These are phyloP conservation scores for Caenorhabditis inopinata DNA, from an alignment of 1,140 invertebrate genomes.

Conservation along the genomic window DNA sequence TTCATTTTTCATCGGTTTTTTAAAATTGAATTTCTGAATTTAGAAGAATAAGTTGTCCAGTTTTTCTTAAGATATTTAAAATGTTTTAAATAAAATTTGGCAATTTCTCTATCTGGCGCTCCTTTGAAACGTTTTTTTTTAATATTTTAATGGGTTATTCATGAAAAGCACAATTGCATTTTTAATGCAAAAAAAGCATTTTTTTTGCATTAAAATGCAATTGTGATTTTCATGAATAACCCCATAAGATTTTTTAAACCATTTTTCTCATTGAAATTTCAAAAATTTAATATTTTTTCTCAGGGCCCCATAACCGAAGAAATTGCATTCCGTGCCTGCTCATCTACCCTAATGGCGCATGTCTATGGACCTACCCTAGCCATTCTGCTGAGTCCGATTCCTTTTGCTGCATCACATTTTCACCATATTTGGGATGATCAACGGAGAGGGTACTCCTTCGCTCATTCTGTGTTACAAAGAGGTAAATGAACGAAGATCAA, in stretches of 20 bases:
- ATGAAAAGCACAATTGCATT: no score
- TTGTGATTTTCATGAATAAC: no score
- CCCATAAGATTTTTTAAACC: no score
- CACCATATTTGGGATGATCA: conserved; percentile 27
- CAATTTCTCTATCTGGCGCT: no score
- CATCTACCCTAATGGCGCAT: neutral
- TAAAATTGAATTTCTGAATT: neutral
- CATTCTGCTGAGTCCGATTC: neutral
- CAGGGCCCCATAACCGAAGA: conserved; percentile 38
- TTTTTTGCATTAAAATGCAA: no score
- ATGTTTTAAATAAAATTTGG: neutral
- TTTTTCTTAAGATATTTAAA: neutral
- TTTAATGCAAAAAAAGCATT: no score
- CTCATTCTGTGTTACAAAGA: neutral
- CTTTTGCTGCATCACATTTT: conserved; percentile 12
- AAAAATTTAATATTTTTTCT: neutral
- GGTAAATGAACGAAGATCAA: neutral
- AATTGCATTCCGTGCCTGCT: conserved; percentile 20
- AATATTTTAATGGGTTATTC: no score
- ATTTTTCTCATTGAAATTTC: no score
- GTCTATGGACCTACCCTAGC: neutral
- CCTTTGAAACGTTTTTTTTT: no score
- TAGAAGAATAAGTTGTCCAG: no score
- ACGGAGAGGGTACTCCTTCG: neutral
- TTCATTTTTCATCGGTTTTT: neutral